Evolutionary conservation across 2,888 invertebrate species (phyloP), one percentile per base, ranked within the genome.

Genomic region (Pecten maximus): DNA sequence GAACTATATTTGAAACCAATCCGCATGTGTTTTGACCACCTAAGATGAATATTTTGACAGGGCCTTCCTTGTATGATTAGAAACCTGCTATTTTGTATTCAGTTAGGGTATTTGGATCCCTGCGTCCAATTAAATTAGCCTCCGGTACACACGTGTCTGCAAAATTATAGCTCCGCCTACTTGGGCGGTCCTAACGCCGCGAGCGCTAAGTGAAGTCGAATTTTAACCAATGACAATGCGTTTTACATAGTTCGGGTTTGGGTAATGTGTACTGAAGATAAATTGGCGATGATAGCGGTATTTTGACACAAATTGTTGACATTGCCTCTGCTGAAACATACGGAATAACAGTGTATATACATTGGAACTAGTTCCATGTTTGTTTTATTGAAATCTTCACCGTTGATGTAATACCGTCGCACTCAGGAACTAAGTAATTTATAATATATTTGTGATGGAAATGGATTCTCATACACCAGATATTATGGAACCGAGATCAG

Each of bases 221-320:
- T 48, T 87, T 87, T 44, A 91, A 60, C 86, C 87, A 87, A 44
- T 60, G 40, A 40, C n/a, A 87, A 28, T 40, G 50, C 40, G 74
- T 87, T 60, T 87, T 16, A 28, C 50, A 86, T 89, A 23, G 48
- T n/a, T 87, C 54, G 50, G 89, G 89, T 74, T 74, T 74, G 10
- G 74, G 74, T 74, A 74, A 35, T 35, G 74, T 74, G 28, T 74
- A 35, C 74, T 74, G 74, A 74, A 74, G 74, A 87, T 89, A 91
- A 89, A 91, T 89, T 87, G 87, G 86, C 50, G 60, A 86, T 87
- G 90, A 86, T 44, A 50, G 87, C 74, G 87, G 89, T 86, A 87
- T 91, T 89, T 89, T 89, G 74, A 60, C 89, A 91, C 86, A 91
- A 87, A 89, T 91, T 89, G 88, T 91, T 91, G 89, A 89, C 40